phyloP scores from a whole-genome alignment of 2,888 invertebrate genomes.

The Macrostomum cliftonense region DNA sequence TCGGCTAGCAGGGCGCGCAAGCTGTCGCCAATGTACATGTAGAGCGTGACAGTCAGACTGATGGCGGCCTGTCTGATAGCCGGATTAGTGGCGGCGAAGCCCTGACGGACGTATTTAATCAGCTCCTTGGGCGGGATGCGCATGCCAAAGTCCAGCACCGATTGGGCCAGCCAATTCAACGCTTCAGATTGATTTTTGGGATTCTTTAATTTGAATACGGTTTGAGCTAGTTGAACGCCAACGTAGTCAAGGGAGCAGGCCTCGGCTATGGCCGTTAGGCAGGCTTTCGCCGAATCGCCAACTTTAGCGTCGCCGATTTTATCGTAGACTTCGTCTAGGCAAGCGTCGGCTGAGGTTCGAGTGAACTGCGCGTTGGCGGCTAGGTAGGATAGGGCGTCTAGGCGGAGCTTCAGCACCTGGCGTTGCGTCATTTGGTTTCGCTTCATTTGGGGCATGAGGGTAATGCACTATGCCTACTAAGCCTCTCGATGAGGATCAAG shows the following conservation, averaged over 20 bases:
- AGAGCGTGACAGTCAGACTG: constrained; percentile 54
- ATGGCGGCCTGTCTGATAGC: constrained; percentile 60
- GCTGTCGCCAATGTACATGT: constrained; percentile 55
- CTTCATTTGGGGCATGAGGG: too few relatives aligned
- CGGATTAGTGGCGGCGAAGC: constrained; percentile 63
- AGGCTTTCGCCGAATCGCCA: constrained; percentile 47
- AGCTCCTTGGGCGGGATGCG: constrained; percentile 16
- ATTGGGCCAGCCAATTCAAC: constrained; percentile 56
- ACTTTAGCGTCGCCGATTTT: constrained; percentile 65
- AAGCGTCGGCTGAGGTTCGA: constrained; percentile 53
- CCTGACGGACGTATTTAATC: constrained; percentile 42
- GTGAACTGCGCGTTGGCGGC: constrained; percentile 47
- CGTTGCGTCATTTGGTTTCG: too few relatives aligned
- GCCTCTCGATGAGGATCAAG: too few relatives aligned
- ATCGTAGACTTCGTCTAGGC: constrained; percentile 59
- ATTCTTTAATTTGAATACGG: constrained; percentile 65
- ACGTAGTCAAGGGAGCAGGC: constrained; percentile 57
- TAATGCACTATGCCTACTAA: too few relatives aligned
- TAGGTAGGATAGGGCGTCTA: constrained; percentile 58
- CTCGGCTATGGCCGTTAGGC: constrained; percentile 55
- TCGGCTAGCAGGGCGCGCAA: constrained; percentile 60
- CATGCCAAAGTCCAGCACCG: constrained; percentile 69
- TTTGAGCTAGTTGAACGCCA: constrained; percentile 46
- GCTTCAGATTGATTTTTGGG: constrained; percentile 74
- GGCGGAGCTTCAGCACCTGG: constrained; percentile 54